Base-by-base conservation (phyloP, 2,113 vertebrate genomes). In the Callithrix jacchus region DNA sequence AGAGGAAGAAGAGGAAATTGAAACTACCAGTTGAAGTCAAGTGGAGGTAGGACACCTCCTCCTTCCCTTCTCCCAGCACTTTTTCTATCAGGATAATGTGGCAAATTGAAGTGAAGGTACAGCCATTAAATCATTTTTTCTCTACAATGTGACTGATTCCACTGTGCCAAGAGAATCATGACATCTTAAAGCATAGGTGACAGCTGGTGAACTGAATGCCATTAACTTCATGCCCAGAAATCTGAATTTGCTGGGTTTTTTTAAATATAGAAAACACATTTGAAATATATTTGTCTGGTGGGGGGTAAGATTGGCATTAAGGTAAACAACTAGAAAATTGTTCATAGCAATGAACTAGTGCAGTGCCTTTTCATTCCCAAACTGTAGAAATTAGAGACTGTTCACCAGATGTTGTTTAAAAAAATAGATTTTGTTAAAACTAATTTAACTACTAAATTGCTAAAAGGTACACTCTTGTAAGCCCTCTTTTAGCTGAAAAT, bases 361-460 rank as follows among this genome's bases (percentile, higher is more conserved):
- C 12, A 2, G 85, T 97, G 97, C 94, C 93, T 98, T 98, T 98
- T 98, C 95, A 98, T 98, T 98, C 97, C 97, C 97, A 98, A 99
- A 97, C 95, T 97, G 97, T 21, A 98, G 98, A 98, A 98, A 98
- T 98, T 97, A 99, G 98, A 99, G 98, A 98, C 98, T 99, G 98
- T 89, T 98, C 94, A 98, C 98, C 99, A 99, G 99, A 99, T 99
- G 99, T 98, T 98, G 97, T 97, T 49, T 35, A 95, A 98, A 98
- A 98, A 96, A 96, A 97, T 14, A 97, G 94, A 97, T 25, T 74
- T 61, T 40, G 82, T 64, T 1, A 6, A 64, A 64, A 96, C 98
- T 98, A 98, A 98, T 98, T 98, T 98, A 98, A 98, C 98, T 99
- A 98, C 98, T 98, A 98, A 98, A 98, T 98, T 98, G 98, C 98